Evolutionary conservation across 2,113 vertebrate species (phyloP).

Genomic region (Xiphophorus maculatus): DNA sequence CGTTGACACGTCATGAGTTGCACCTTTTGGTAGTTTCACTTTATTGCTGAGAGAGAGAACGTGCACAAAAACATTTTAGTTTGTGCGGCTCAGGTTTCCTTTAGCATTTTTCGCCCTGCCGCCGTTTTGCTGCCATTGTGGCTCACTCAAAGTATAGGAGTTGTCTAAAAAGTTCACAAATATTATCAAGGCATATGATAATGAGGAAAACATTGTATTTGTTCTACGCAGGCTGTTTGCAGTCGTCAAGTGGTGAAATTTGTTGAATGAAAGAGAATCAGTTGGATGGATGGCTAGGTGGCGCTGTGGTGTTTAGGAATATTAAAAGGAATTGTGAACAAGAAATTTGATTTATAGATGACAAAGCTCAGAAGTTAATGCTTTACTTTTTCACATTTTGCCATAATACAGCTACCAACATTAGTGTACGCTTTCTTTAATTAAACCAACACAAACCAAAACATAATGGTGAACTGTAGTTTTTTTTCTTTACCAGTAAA

Average conservation of each 20-base stretch:
- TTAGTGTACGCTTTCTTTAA: too few relatives aligned
- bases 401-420: too few relatives aligned
- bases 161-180: background rate
- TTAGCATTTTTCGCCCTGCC: background rate
- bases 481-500: too few relatives aligned
- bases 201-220: background rate
- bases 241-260: constrained; percentile 22
- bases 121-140: background rate
- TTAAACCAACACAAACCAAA: too few relatives aligned
- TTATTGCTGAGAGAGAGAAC: background rate
- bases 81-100: background rate
- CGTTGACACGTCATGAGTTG: constrained; percentile 13
- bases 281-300: constrained; percentile 10
- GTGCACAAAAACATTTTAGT: background rate
- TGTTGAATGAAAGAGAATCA: constrained; percentile 29
- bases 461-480: too few relatives aligned
- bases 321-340: constrained; percentile 22
- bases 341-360: constrained; percentile 9
- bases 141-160: background rate
- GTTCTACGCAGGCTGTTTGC: background rate
- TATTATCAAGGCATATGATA: background rate
- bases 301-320: constrained; percentile 26
- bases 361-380: background rate
- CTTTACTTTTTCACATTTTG: too few relatives aligned
- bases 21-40: background rate